phyloP scores from a whole-genome alignment of 2,797 vertebrate species.

The Lutjanus argentimaculatus region DNA sequence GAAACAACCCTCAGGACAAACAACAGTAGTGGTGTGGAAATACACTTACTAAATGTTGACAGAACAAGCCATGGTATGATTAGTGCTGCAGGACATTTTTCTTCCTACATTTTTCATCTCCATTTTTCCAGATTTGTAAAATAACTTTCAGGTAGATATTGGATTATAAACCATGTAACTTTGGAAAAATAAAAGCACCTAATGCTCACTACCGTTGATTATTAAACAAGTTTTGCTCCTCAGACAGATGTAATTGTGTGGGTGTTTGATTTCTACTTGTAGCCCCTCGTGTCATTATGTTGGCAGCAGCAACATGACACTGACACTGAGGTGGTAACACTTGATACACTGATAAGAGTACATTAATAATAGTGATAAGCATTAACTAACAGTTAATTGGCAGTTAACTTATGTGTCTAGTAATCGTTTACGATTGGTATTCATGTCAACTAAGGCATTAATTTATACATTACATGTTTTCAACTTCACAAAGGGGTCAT shows the following conservation, averaged over 20 bases:
- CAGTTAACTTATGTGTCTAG: no score
- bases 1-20: constrained; percentile 12
- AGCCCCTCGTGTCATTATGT: not conserved
- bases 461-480: no score
- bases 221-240: not conserved
- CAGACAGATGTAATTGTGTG: not conserved
- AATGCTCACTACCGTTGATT: not conserved
- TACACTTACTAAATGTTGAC: not conserved
- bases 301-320: not conserved
- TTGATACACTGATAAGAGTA: not conserved
- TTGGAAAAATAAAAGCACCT: not conserved
- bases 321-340: not conserved
- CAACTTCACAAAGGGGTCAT: no score
- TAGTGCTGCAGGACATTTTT: not conserved
- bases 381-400: no score
- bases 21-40: not conserved
- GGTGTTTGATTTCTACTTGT: not conserved
- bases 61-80: not conserved
- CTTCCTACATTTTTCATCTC: not conserved
- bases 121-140: not conserved
- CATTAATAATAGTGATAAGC: no score
- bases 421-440: no score
- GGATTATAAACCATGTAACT: not conserved
- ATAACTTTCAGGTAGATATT: not conserved
- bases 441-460: no score